Evolutionary conservation across 2,113 vertebrate species (phyloP).

Genomic region (Odobenus rosmarus): DNA sequence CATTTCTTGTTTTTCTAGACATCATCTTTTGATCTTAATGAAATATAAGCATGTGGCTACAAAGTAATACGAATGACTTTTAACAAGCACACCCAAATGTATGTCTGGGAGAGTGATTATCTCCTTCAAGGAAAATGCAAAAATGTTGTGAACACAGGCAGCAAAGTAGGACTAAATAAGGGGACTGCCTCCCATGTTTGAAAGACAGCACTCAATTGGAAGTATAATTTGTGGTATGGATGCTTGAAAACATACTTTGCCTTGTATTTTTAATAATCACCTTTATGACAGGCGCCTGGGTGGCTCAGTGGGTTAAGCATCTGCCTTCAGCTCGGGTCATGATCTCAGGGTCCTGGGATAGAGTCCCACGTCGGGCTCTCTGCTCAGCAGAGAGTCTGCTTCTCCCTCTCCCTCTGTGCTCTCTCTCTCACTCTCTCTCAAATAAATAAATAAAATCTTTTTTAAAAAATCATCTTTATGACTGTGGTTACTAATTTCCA

Average conservation of each 20-base stretch:
- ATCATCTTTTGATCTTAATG: conserved; percentile 53
- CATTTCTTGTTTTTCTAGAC: conserved; percentile 7
- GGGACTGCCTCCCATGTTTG: neutral
- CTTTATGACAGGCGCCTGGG: neutral
- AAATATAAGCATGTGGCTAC: neutral
- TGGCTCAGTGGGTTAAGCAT: no score
- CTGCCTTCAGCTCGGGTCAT: no score
- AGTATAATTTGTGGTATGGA: neutral
- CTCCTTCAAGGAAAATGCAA: neutral
- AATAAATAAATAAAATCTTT: no score
- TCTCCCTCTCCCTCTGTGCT: no score
- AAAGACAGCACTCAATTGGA: neutral
- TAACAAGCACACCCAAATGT: neutral
- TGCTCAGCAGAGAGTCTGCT: no score
- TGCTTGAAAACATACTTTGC: neutral
- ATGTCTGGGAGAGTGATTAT: neutral
- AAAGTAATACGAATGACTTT: neutral
- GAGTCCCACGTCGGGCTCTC: no score
- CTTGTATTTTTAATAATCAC: neutral
- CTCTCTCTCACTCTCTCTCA: no score
- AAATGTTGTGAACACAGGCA: neutral
- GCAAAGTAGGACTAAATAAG: neutral
- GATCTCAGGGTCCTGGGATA: no score
- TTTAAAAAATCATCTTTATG: neutral
- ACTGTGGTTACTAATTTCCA: neutral